Conservation (phyloP, 2,888 invertebrate species). For the Andrena camellia region DNA sequence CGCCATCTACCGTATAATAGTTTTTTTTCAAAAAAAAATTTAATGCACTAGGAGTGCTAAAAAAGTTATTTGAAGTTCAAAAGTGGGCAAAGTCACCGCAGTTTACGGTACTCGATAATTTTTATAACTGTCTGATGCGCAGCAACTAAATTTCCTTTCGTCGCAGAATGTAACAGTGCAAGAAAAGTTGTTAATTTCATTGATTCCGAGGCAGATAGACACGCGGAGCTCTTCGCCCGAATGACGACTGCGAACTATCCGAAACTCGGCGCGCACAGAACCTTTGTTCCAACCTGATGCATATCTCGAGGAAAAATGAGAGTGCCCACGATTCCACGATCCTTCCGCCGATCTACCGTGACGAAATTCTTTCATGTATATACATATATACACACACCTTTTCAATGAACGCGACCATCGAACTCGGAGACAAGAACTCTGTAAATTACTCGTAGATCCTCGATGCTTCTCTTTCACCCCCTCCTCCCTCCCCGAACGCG, state of each 20-base stretch:
- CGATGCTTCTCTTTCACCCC: background rate
- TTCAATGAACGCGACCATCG: constrained; percentile 6
- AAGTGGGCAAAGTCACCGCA: no score
- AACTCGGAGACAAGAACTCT: background rate
- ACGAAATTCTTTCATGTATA: background rate
- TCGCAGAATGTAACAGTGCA: no score
- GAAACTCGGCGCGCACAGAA: background rate
- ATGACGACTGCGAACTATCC: background rate
- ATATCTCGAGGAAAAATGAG: background rate
- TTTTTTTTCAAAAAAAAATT: no score
- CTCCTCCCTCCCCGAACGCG: background rate
- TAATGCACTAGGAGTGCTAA: no score
- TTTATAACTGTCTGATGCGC: no score
- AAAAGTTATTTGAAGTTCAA: no score
- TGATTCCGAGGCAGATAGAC: background rate
- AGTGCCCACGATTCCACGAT: background rate
- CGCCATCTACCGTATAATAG: no score
- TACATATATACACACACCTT: no score
- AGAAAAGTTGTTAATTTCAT: background rate
- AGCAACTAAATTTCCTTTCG: no score
- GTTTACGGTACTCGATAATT: no score
- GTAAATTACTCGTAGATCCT: background rate
- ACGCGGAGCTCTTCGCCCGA: background rate
- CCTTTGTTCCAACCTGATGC: background rate
- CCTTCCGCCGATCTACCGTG: background rate